Conservation (phyloP, 1,140 invertebrate species). For the Idris sp. region DNA sequence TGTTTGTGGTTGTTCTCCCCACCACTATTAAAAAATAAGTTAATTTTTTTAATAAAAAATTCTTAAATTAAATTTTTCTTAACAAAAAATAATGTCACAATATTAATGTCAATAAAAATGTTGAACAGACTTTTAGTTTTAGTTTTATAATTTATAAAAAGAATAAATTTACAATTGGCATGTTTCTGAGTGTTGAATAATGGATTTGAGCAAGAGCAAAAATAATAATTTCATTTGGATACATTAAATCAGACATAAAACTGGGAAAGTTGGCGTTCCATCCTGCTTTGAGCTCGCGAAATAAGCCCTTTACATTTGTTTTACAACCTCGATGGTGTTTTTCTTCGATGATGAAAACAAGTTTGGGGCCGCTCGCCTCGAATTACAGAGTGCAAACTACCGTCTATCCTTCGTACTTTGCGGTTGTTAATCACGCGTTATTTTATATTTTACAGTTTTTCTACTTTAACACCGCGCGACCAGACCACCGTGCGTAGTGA, state of each 20-base stretch:
- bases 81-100: too few relatives aligned
- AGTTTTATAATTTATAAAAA: too few relatives aligned
- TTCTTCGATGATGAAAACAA: conserved; percentile 53
- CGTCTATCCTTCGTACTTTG: conserved; percentile 48
- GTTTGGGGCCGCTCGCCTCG: conserved; percentile 41
- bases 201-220: conserved; percentile 25
- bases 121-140: too few relatives aligned
- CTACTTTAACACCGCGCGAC: conserved; percentile 13
- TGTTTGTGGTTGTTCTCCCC: too few relatives aligned
- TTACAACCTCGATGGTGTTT: conserved; percentile 40
- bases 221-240: conserved; percentile 42
- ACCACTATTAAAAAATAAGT: too few relatives aligned
- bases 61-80: too few relatives aligned
- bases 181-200: conserved; percentile 24
- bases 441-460: conserved; percentile 51
- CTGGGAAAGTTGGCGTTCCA: too few relatives aligned
- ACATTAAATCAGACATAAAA: conserved; percentile 45
- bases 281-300: conserved; percentile 10
- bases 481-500: conserved; percentile 35
- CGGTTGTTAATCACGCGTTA: conserved; percentile 53
- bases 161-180: conserved; percentile 31
- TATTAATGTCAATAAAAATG: too few relatives aligned
- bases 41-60: too few relatives aligned
- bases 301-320: conserved; percentile 50
- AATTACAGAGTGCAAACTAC: conserved; percentile 54